Evolutionary conservation across 2,113 vertebrate genomes (phyloP), one percentile per base, ranked within the genome.

Genomic region (Fulmarus glacialis): DNA sequence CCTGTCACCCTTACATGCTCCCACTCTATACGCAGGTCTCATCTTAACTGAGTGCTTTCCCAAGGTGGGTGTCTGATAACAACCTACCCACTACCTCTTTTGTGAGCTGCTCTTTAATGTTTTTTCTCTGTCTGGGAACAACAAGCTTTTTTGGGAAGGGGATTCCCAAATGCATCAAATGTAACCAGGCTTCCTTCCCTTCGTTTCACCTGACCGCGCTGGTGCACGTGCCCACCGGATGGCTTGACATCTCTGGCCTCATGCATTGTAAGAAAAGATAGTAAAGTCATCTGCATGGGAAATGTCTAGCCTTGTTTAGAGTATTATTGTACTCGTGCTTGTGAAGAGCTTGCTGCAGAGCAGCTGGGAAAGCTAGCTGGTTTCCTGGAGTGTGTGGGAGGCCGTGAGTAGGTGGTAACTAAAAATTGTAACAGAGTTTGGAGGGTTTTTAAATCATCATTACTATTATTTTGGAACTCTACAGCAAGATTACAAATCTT

Each of bases 331-430:
- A 47, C 64, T 62, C 0, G 0, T 89, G 52, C 62, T 84, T 74
- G 27, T 36, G 47, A 92, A 79, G 50, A 72, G 30, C 84, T 88
- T 9, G 3, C 75, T 91, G 87, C 66, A 78, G 70, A 94, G 82
- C 84, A 94, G 87, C 82, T 94, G 91, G 87, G 70, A 94, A 93
- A 94, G n/a, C 42, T 66, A 79, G 71, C 71, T 83, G 71, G 36
- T 85, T 94, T 96, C 91, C 79, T 50, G 87, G 67, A 58, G 67
- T 15, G 50, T 1, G 62, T 90, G 85, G 94, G 96, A 91, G 82
- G 87, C 56, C 16, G 8, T 15, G 74, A 91, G 97, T 96, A 88
- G 97, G 94, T 80, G 91, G 96, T 53, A 97, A 73, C 93, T 95
- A 96, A 96, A 93, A 96, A 81, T 15, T 82, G 22, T 70, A 42